Base-by-base conservation (phyloP, 2,888 invertebrate species). In the Antheraea yamamai region DNA sequence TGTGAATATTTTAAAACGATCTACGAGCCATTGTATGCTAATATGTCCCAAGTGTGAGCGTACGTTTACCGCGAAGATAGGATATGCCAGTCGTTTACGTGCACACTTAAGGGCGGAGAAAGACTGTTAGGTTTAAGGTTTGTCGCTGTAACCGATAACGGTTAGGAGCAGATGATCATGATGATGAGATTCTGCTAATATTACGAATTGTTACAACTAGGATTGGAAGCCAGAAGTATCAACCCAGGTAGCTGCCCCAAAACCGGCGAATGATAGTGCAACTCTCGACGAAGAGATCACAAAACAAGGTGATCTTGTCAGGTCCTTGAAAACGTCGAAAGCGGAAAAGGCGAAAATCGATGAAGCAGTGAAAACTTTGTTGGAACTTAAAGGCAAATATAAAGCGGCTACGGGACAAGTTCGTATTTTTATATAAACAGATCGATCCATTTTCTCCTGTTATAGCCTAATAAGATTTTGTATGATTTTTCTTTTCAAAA, bases 321-420 rank as follows among this genome's bases (percentile, higher is more conserved):
- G 97, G 52, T 94, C 96, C 26, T 92, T 97, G 18, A 97, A 97
- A 88, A 80, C 95, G 0, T 94, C 95, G 66, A 97, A 97, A 84
- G 96, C 96, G 0, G 91, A 95, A 0, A 97, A 97, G 89, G 84
- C 86, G 0, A 88, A 88, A 76, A 82, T 92, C 4, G 90, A 91
- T 77, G 91, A 87, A 35, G 92, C 92, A 0, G 92, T 93, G 0
- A 96, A 97, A 83, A 78, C 84, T 7, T 89, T 98, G 18, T 86
- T 98, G 72, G 93, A 95, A 0, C 89, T 98, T 0, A 98, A 98
- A 90, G 91, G 95, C 3, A 96, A 97, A 79, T 98, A 96, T 86
- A 98, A 98, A 88, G 92, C 94, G 1, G 86, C 88, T 73, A 88
- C 91, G 66, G 92, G 91, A 77, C 85, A 91, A 83, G 92, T 91